Evolutionary conservation across 2,113 vertebrate species (phyloP).

Genomic region (Mus pahari): DNA sequence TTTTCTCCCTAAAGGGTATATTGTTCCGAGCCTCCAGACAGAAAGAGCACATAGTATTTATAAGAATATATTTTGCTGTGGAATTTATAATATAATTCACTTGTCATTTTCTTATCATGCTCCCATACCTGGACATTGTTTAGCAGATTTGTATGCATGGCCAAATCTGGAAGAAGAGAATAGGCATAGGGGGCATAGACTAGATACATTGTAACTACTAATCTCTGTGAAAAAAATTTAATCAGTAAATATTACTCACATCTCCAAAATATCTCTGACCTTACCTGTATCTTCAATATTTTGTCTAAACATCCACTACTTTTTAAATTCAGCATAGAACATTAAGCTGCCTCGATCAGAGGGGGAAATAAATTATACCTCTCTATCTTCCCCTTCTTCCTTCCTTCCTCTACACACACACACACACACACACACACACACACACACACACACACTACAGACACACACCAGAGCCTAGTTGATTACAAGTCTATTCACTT

Average conservation of each 20-base stretch:
- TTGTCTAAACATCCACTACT: background rate
- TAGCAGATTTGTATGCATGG: background rate
- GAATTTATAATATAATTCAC: background rate
- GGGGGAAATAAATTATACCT: background rate
- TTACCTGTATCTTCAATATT: background rate
- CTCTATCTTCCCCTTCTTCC: background rate
- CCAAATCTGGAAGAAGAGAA: background rate
- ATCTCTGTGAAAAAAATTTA: background rate
- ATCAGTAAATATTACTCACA: background rate
- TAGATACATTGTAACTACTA: background rate
- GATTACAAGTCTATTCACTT: slow-evolving; percentile 15
- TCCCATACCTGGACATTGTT: background rate
- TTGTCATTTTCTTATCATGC: background rate
- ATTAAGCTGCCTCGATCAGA: background rate
- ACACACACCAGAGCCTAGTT: background rate
- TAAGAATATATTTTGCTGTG: background rate
- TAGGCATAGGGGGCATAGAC: fast-evolving
- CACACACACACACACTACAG: background rate
- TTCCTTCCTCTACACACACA: background rate
- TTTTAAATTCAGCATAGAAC: slow-evolving; percentile 11
- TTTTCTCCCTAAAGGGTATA: background rate
- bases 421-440: background rate
- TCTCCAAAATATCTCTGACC: background rate
- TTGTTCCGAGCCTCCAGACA: background rate
- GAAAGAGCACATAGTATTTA: background rate